Percentiles rank a stretch among this genome's conserved stretches.
phyloP scores from a whole-genome alignment of 1,140 invertebrate species.

The Penaeus vannamei region DNA sequence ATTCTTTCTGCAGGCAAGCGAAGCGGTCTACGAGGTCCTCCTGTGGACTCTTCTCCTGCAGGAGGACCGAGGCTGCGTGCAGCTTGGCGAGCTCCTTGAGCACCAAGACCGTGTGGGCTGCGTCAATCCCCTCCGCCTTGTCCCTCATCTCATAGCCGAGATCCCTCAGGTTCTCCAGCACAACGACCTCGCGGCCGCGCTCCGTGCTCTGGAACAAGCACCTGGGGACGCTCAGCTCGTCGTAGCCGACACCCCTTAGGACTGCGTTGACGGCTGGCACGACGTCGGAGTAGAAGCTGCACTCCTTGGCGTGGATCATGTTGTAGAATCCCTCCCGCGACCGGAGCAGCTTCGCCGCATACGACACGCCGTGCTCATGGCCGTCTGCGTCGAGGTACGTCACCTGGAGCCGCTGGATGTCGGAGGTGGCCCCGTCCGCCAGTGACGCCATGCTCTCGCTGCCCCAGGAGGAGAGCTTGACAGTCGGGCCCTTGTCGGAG shows the following conservation, averaged over 20 bases:
- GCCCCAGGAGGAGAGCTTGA: conserved; percentile 17
- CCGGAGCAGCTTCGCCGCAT: not conserved
- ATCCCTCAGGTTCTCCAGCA: conserved; percentile 38
- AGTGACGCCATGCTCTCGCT: conserved; percentile 6
- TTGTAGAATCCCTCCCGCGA: not conserved
- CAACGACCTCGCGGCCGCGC: conserved; percentile 2
- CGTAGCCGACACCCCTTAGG: not conserved
- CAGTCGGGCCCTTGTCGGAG: conserved; percentile 17
- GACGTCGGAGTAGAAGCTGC: conserved; percentile 34
- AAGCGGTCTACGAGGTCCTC: conserved; percentile 16
- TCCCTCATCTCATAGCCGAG: conserved; percentile 22
- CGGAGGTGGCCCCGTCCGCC: conserved; percentile 35
- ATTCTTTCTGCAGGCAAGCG: conserved; percentile 39
- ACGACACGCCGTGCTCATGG: not conserved
- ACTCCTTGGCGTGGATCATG: conserved; percentile 16
- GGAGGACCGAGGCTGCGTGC: conserved; percentile 34
- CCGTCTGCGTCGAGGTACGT: conserved; percentile 20
- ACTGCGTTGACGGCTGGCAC: conserved; percentile 28
- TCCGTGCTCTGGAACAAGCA: conserved; percentile 24
- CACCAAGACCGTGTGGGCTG: conserved; percentile 23
- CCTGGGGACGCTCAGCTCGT: conserved; percentile 23
- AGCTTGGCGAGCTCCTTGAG: conserved; percentile 42
- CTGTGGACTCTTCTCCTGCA: not conserved
- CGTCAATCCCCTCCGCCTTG: conserved; percentile 20
- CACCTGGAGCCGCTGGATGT: conserved; percentile 19